Base-by-base conservation (phyloP, 2,113 vertebrate species). In the Sphaerodactylus townsendi region DNA sequence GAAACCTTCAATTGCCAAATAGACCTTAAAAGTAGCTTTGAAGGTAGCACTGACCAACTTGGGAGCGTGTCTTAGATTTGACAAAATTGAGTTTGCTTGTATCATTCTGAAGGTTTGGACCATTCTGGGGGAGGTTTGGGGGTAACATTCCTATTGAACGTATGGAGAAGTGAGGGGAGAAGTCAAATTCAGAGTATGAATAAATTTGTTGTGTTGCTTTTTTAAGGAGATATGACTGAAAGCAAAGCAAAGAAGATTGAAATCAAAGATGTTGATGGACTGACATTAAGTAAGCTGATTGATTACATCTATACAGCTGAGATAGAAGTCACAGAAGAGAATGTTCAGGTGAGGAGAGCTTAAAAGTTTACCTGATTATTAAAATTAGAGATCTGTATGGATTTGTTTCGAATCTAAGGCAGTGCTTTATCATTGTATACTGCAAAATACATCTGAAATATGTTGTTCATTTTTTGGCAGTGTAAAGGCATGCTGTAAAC, bases 271-370 rank as follows among this genome's bases (percentile, higher is more conserved):
- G 96, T 99, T 9, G 98, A 99, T 44, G 98, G 98, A 33, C 96
- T 95, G 90, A 99, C 97, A 0, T 95, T 99, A 86, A 96, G 95
- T 73, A 98, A 97, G 90, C 96, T 99, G 93, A 96, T 99, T 5
- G 98, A 99, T 93, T 99, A 99, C 90, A 98, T 99, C 93, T 99
- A 99, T 92, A 98, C 98, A 0, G 98, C 98, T 0, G 98, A 99
- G 94, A 98, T 99, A 0, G 97, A 99, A 88, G 98, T 99, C 91
- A 98, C 98, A 0, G 98, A 99, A 68, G 98, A 99, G 92, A 99
- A 99, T 0, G 98, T 99, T 72, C 98, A 99, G 98, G 98, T 99
- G 91, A 91, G 91, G 77, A 56, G 86, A 88, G 4, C 8, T 39
- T 44, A 44, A 78, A 78, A 65, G 62, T 3, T 46, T 46, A 39